Conservation (phyloP, 2,797 vertebrate genomes). For the Echiichthys vipera region DNA sequence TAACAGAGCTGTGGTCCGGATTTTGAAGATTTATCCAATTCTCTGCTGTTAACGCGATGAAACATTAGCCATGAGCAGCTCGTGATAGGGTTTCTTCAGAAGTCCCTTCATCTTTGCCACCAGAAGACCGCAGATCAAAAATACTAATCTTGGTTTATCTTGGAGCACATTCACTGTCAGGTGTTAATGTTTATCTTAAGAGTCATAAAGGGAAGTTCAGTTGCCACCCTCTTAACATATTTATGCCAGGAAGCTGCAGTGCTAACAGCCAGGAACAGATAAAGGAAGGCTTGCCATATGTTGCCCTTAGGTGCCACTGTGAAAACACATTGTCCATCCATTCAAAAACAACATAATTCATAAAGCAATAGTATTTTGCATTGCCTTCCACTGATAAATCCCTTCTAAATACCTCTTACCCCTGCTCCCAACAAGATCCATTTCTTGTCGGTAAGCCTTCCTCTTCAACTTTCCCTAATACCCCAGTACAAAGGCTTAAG, state of each 20-base stretch:
- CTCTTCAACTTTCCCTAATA: slow-evolving; percentile 64
- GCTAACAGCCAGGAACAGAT: slow-evolving; percentile 70
- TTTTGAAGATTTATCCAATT: slow-evolving; percentile 59
- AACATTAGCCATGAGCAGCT: slow-evolving; percentile 32
- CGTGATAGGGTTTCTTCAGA: slow-evolving; percentile 17
- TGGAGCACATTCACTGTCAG: slow-evolving; percentile 73
- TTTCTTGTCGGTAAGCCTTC: slow-evolving; percentile 55
- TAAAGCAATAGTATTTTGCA: slow-evolving; percentile 46
- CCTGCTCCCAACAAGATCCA: slow-evolving; percentile 42
- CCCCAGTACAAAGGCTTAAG: slow-evolving; percentile 51
- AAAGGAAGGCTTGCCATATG: slow-evolving; percentile 70
- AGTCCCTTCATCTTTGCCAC: slow-evolving; percentile 49
- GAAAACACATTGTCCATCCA: slow-evolving; percentile 48
- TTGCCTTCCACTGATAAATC: slow-evolving; percentile 34
- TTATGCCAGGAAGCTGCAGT: slow-evolving; percentile 74
- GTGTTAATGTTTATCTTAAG: slow-evolving; percentile 81
- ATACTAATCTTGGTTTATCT: slow-evolving; percentile 65
- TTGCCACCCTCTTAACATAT: slow-evolving; percentile 76
- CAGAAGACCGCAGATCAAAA: slow-evolving; percentile 39
- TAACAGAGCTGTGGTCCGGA: slow-evolving; percentile 43
- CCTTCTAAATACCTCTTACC: slow-evolving; percentile 8
- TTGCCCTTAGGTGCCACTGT: slow-evolving; percentile 55
- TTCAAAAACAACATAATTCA: slow-evolving; percentile 66
- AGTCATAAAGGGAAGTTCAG: slow-evolving; percentile 75
- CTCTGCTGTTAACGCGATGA: slow-evolving; percentile 54